Conservation (phyloP, 2,113 vertebrate genomes). For the Sorex fumeus region DNA sequence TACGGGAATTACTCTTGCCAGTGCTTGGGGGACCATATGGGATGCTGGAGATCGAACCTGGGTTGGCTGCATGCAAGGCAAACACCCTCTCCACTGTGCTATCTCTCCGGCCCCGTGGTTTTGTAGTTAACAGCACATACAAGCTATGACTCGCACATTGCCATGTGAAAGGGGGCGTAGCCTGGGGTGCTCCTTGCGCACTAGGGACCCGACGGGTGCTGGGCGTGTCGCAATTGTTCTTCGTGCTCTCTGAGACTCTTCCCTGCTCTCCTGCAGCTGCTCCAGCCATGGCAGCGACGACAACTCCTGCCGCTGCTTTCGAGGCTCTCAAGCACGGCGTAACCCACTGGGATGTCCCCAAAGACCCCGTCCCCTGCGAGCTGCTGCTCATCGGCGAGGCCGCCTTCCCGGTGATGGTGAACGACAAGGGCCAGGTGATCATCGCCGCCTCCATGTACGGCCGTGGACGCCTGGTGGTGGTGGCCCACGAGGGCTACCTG, state of each 20-base stretch:
- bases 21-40: too few species aligned
- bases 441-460: constrained; percentile 87
- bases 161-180: too few species aligned
- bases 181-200: too few species aligned
- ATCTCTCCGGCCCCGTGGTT: too few species aligned
- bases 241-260: neutral
- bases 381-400: constrained; percentile 79
- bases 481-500: constrained; percentile 90
- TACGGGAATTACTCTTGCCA: too few species aligned
- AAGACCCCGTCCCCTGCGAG: constrained; percentile 52
- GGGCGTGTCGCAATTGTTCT: too few species aligned
- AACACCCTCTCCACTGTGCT: too few species aligned
- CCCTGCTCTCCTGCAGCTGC: neutral
- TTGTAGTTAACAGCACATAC: too few species aligned
- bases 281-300: constrained; percentile 43
- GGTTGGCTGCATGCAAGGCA: too few species aligned
- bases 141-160: too few species aligned
- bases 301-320: constrained; percentile 33
- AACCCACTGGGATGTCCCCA: constrained; percentile 74
- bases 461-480: constrained; percentile 89
- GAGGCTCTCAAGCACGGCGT: constrained; percentile 76
- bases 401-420: constrained; percentile 82
- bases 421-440: constrained; percentile 81
- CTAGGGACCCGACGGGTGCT: too few species aligned
- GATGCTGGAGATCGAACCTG: too few species aligned